A percentile compares a stretch with the other conserved stretches of the same genome.
Evolutionary conservation across 2,797 vertebrate genomes (phyloP).

Genomic region (Octomys mimax): DNA sequence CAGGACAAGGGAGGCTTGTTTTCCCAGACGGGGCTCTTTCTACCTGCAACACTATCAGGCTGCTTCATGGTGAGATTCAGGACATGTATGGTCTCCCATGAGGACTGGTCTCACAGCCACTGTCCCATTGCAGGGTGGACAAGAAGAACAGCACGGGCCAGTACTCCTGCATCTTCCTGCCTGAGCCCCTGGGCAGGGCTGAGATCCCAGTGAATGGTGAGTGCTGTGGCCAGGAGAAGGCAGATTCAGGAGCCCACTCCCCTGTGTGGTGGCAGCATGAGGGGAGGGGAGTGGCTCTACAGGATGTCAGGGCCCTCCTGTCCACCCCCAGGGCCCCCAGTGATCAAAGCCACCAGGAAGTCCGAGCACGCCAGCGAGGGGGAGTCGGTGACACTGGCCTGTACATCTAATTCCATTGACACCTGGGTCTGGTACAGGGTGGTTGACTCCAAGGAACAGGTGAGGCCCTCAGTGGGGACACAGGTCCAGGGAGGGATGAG

Average conservation of each 20-base stretch:
- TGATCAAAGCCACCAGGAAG: slow-evolving; percentile 91
- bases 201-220: slow-evolving; percentile 91
- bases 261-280: background rate
- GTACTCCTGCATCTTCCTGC: slow-evolving; percentile 91
- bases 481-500: accelerated
- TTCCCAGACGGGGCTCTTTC: background rate
- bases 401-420: slow-evolving; percentile 86
- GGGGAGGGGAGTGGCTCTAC: background rate
- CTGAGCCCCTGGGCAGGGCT: slow-evolving; percentile 55
- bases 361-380: slow-evolving; percentile 94
- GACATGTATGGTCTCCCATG: background rate
- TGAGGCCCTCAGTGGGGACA: background rate
- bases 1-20: background rate
- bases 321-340: slow-evolving; percentile 89
- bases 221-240: background rate
- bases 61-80: background rate
- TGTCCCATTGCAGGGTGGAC: slow-evolving; percentile 67
- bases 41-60: background rate
- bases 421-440: slow-evolving; percentile 87
- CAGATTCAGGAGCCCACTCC: background rate
- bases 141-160: slow-evolving; percentile 81
- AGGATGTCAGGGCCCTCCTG: background rate
- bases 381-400: slow-evolving; percentile 90
- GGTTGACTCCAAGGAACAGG: background rate
- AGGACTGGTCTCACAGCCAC: background rate